phyloP scores from a whole-genome alignment of 2,797 vertebrate species.

The Lophius americanus region DNA sequence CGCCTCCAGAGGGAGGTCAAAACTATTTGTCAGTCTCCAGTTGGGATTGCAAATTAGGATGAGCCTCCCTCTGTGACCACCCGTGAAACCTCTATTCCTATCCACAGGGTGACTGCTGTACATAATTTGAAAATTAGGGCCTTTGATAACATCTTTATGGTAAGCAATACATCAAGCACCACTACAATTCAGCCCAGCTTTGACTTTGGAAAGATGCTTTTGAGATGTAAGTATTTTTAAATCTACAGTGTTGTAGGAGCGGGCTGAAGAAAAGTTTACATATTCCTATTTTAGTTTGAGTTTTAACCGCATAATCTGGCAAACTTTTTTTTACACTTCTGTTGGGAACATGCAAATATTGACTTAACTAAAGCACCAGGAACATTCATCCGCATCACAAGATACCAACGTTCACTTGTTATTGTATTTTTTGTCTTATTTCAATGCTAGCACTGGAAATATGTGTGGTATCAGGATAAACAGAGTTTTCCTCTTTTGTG shows the following conservation, averaged over 20 bases:
- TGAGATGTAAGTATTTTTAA: slow-evolving; percentile 15
- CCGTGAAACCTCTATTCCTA: slow-evolving; percentile 72
- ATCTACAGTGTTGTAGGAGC: slow-evolving; percentile 23
- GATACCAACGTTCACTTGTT: too few relatives aligned
- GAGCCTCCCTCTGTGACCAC: slow-evolving; percentile 82
- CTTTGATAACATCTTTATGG: slow-evolving; percentile 74
- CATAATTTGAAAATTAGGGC: slow-evolving; percentile 74
- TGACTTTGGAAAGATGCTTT: not conserved
- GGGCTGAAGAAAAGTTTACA: not conserved
- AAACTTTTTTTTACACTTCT: slow-evolving; percentile 6
- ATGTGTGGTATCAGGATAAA: too few relatives aligned
- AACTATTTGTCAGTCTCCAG: slow-evolving; percentile 87
- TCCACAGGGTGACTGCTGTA: slow-evolving; percentile 73
- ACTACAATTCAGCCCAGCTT: slow-evolving; percentile 23
- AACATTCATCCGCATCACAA: too few relatives aligned
- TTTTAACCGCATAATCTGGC: not conserved
- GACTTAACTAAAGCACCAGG: too few relatives aligned
- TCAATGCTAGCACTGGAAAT: too few relatives aligned
- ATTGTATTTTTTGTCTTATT: too few relatives aligned
- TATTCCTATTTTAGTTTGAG: slow-evolving; percentile 10
- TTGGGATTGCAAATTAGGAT: slow-evolving; percentile 86
- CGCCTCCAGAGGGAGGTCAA: slow-evolving; percentile 87
- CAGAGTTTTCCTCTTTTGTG: too few relatives aligned
- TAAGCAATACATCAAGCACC: slow-evolving; percentile 61
- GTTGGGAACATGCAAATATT: slow-evolving; percentile 37